Evolutionary conservation across 2,113 vertebrate species (phyloP), one percentile per base, ranked within the genome.

Genomic region (Cynoglossus semilaevis): DNA sequence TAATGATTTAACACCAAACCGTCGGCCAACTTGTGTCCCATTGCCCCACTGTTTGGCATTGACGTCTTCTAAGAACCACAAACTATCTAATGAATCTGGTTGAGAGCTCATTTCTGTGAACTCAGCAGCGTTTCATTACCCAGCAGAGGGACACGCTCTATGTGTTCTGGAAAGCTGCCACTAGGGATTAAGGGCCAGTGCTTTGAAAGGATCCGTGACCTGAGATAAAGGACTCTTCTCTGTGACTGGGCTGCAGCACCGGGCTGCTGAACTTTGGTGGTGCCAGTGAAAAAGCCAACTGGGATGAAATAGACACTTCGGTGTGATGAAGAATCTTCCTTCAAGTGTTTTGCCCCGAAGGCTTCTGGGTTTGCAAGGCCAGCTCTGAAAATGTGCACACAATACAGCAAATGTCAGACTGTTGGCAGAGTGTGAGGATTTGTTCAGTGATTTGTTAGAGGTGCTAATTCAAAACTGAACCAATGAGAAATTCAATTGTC

Each of bases 11-110:
- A 29, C 22, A 29, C 22, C 2, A 29, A 29, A 29, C 22, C 22
- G 22, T 29, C n/a, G 22, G 2, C 41, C 50, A 61, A 29, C 41
- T 58, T 22, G 63, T 63, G 70, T 70, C 55, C 58, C 45, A 53
- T 45, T 64, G 58, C 56, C 50, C 61, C 12, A 62, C 29, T 51
- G 55, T 17, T 59, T 58, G 55, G 63, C 68, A 58, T 51, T 60
- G 61, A 59, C 58, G 41, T 48, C 35, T 40, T 70, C 55, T 43
- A 72, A 38, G 56, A 64, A 70, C 69, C 64, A 72, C 18, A 63
- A 9, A n/a, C 44, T 51, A 29, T 29, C 22, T 29, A 29, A 29
- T 29, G 22, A 29, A 29, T 29, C 22, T 29, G 22, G 22, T 29
- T 29, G 2, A 29, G 6, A 29, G 22, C 22, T 29, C 15, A 38